Evolutionary conservation across 2,113 vertebrate genomes (phyloP), one percentile per base, ranked within the genome.

Genomic region (Gymnorhina tibicen): DNA sequence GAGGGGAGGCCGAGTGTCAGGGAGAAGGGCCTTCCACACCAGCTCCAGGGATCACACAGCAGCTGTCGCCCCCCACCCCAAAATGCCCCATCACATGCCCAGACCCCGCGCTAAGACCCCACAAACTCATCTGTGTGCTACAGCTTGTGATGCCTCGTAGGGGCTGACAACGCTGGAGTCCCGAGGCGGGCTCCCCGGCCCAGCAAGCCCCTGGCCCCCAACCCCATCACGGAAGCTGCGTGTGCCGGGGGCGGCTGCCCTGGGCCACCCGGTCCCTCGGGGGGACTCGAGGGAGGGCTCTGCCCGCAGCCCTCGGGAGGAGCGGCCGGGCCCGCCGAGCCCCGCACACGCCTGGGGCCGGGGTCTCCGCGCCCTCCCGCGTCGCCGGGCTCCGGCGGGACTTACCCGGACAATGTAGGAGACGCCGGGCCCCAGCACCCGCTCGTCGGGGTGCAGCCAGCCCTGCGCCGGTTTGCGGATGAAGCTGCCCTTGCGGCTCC

Each of bases 401-500:
- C 99, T 99, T 97, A 99, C 99, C 98, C 99, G 98, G 81, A 99
- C 99, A 44, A 99, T 98, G 93, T 99, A 99, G 81, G 99, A 99
- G 46, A 99, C 98, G 16, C 99, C 99, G 3, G 99, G 98, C 88
- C 99, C 99, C 91, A 98, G 96, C 73, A 99, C 99, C 96, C 98
- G 98, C 95, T 98, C 98, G 90, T 99, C 99, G 17, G 99, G 98
- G 95, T 99, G 99, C 86, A 99, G 97, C 99, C 99, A 99, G 73
- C 99, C 99, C 92, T 99, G 99, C n/a, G 99, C 98, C 10, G 99
- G 99, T 96, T 99, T 99, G 97, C 99, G 98, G 97, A 99, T 99
- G 97, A 99, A 99, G 96, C 98, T 99, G 52, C 98, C 98, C 93
- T 99, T 99, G 88, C 99, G 99, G 94, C 92, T 98, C 98, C 99